Evolutionary conservation across 2,888 invertebrate species (phyloP).

Genomic region (Aphidoletes aphidimyza): DNA sequence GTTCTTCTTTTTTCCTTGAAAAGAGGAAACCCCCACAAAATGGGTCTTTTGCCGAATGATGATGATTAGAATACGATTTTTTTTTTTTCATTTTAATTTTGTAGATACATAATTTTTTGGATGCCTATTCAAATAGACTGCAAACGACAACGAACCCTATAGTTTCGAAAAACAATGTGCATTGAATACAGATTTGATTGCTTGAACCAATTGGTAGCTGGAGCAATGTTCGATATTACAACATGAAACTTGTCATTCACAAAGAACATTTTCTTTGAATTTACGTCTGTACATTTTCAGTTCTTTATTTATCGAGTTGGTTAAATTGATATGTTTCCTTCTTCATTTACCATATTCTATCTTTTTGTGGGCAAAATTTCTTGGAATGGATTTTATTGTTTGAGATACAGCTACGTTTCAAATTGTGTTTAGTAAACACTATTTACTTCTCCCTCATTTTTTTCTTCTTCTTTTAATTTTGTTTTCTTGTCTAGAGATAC

Average conservation of each 20-base stretch:
- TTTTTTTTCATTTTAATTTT: neutral
- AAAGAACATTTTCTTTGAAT: neutral
- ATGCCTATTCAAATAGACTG: conserved; percentile 34
- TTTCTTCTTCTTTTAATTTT: too few relatives aligned
- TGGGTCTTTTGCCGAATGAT: too few relatives aligned
- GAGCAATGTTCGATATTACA: neutral
- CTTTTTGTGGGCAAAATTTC: neutral
- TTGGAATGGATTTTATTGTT: neutral
- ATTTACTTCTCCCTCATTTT: too few relatives aligned
- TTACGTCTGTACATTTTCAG: neutral
- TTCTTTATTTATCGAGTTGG: neutral
- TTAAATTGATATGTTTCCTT: conserved; percentile 43
- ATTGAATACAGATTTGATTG: neutral
- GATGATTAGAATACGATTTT: too few relatives aligned
- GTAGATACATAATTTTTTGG: neutral
- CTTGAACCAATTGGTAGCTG: neutral
- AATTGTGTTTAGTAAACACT: conserved; percentile 27
- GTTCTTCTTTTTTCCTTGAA: too few relatives aligned
- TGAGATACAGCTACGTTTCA: neutral
- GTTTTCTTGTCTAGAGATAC: neutral
- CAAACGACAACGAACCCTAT: conserved; percentile 27
- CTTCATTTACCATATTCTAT: neutral
- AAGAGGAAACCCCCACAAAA: too few relatives aligned
- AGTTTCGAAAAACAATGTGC: neutral
- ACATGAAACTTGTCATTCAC: neutral